Percentiles rank a stretch among this genome's conserved stretches.
Conservation (phyloP, 2,888 invertebrate genomes). For the Lymantria dispar region DNA sequence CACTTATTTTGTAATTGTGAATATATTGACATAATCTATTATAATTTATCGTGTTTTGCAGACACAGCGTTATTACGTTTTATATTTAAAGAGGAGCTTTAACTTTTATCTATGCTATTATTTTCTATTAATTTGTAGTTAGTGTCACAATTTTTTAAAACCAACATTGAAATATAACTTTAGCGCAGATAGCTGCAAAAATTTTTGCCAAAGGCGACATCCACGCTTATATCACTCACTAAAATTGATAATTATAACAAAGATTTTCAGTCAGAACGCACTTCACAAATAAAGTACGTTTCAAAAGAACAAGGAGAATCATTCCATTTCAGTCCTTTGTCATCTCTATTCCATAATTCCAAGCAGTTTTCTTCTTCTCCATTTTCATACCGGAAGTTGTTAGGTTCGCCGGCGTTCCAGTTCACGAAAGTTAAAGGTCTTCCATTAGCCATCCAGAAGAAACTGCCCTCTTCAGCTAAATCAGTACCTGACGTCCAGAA, state of each 20-base stretch:
- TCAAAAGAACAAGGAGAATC: constrained; percentile 97
- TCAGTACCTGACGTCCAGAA: constrained; percentile 97
- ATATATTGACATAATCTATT: no score
- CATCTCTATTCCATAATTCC: constrained; percentile 95
- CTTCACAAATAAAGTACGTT: constrained; percentile 96
- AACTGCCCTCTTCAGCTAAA: constrained; percentile 94
- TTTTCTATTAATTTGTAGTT: neutral
- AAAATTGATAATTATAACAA: constrained; percentile 22
- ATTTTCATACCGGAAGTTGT: constrained; percentile 96
- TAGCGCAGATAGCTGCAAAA: constrained; percentile 20
- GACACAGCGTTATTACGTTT: neutral
- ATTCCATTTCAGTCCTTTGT: constrained; percentile 96
- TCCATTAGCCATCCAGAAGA: constrained; percentile 97
- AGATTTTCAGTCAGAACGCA: constrained; percentile 78
- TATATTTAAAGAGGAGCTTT: neutral
- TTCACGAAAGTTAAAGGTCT: constrained; percentile 94
- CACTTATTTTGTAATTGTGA: no score
- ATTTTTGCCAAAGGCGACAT: constrained; percentile 38
- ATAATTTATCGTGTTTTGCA: neutral
- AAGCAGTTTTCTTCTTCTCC: constrained; percentile 96
- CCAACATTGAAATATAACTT: constrained; percentile 13
- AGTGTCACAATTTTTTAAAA: constrained; percentile 15
- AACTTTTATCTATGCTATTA: neutral
- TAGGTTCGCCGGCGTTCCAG: constrained; percentile 97
- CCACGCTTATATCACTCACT: constrained; percentile 52